Evolutionary conservation across 2,797 vertebrate species (phyloP).

Genomic region (Mormyrops attenuatus): DNA sequence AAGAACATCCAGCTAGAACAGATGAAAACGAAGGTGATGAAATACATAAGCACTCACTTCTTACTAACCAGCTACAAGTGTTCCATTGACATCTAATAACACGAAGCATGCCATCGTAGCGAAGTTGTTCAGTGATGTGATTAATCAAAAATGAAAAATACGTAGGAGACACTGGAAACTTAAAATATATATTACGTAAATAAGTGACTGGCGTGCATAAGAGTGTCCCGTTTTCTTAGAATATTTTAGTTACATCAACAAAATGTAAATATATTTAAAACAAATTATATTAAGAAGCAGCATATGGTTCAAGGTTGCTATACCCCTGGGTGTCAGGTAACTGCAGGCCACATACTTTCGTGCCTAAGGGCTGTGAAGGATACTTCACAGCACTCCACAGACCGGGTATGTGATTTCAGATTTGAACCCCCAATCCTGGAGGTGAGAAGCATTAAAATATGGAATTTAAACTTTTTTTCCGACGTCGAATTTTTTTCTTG

Average conservation of each 20-base stretch:
- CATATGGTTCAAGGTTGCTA: neutral
- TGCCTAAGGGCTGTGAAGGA: too few relatives aligned
- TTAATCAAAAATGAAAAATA: neutral
- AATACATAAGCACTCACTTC: neutral
- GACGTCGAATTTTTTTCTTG: neutral
- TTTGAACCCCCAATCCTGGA: neutral
- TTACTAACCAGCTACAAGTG: neutral
- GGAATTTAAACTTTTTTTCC: neutral
- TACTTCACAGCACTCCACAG: neutral
- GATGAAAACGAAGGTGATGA: neutral
- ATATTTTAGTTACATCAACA: neutral
- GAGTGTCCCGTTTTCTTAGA: neutral
- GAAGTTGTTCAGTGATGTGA: neutral
- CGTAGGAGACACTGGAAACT: neutral
- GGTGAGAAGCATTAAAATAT: neutral
- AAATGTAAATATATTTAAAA: neutral
- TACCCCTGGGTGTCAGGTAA: too few relatives aligned
- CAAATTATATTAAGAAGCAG: neutral
- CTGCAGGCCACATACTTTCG: too few relatives aligned
- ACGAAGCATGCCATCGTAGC: neutral
- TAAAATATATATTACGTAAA: neutral
- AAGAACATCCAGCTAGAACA: constrained; percentile 21
- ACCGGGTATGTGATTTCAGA: neutral
- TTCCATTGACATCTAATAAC: neutral
- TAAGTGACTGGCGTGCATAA: neutral